Evolutionary conservation across 1,140 invertebrate genomes (phyloP), one percentile per base, ranked within the genome.

Genomic region (Ladona fulva): DNA sequence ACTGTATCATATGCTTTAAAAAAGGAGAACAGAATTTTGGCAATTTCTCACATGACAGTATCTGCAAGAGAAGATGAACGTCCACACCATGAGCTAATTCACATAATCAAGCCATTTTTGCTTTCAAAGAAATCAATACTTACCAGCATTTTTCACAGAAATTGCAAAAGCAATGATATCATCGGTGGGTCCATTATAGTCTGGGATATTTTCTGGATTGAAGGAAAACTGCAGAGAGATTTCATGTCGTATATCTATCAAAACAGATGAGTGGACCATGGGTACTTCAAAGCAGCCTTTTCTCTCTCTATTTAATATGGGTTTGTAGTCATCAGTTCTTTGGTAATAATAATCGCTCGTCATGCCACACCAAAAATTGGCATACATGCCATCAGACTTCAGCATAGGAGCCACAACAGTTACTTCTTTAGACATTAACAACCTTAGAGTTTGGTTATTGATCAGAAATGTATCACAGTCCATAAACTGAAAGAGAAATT

Each of bases 311-410:
- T 92, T 88, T 74, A 96, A 85, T 74, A 98, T 96, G 0, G 91
- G 89, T 80, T 92, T 90, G 82, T 98, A 99, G 77, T 94, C 91
- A 12, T 95, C 91, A 0, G 95, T 95, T 83, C 96, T 87, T 76
- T 89, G 84, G 83, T 99, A 99, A 84, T 97, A 99, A 84, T 93
- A 96, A 79, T 95, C 88, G 6, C 90, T 85, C 0, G 91, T 91
- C 93, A 98, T 97, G 14, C 93, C 96, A 81, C 93, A 92, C 97
- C 97, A 99, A 86, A 96, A 99, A 84, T 99, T 99, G 22, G 95
- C 96, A 85, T 98, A 98, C 37, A 95, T 86, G 24, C 94, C 91
- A 82, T 95, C 92, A 0, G 95, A 94, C 79, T 91, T 89, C 8
- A 98, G 84, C 90, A 97, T 92, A 19, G 97, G 97, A 0, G 95